A percentile compares a stretch with the other conserved stretches of the same genome.
Evolutionary conservation across 92 coral and sea anemone species (phyloP).

Genomic region (Palythoa heliodiscus): DNA sequence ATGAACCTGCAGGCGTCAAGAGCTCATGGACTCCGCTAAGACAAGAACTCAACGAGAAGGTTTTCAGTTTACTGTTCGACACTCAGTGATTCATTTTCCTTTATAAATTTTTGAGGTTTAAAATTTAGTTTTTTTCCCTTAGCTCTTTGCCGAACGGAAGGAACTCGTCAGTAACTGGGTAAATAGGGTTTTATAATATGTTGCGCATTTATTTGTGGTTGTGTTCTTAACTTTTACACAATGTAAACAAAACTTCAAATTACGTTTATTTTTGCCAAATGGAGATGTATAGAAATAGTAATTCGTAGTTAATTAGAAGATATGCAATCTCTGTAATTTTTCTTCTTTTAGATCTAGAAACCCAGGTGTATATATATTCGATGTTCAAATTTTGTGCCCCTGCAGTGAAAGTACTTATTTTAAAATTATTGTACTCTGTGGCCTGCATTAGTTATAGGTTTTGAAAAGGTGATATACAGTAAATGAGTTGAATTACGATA

Average conservation of each 20-base stretch:
- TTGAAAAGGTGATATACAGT: too few relatives aligned
- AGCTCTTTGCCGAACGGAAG: slow-evolving; percentile 94
- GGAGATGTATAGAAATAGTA: not conserved
- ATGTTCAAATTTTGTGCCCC: too few relatives aligned
- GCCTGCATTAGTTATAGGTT: too few relatives aligned
- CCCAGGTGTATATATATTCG: too few relatives aligned
- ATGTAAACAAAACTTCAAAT: slow-evolving; percentile 19
- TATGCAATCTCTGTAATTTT: slow-evolving; percentile 18
- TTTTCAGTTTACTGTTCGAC: not conserved
- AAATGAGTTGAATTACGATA: too few relatives aligned
- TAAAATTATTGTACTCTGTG: too few relatives aligned
- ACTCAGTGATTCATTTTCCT: too few relatives aligned
- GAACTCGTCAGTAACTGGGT: slow-evolving; percentile 97
- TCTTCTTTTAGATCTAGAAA: too few relatives aligned
- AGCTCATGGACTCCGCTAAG: slow-evolving; percentile 92
- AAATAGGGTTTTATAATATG: slow-evolving; percentile 17
- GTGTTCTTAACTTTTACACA: not conserved
- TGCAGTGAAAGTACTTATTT: too few relatives aligned
- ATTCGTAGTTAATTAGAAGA: not conserved
- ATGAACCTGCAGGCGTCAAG: slow-evolving; percentile 66
- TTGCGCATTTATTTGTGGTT: not conserved
- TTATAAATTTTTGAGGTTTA: not conserved
- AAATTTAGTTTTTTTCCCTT: not conserved
- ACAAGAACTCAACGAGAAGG: slow-evolving; percentile 89
- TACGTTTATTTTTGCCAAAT: not conserved